Evolutionary conservation across 1,140 invertebrate genomes (phyloP).

Genomic region (Drosophila saltans): DNA sequence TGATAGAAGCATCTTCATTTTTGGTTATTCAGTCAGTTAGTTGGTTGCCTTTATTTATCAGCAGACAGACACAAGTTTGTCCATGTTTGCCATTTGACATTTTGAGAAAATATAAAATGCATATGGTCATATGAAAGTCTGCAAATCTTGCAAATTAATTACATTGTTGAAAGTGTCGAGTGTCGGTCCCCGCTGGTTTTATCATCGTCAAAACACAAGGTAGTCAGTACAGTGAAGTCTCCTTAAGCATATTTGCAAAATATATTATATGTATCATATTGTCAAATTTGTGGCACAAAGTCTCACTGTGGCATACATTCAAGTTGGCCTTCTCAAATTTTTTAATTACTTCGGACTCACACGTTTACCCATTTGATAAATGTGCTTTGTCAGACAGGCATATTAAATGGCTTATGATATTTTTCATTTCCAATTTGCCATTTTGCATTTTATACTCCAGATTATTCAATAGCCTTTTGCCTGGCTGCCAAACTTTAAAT

Average conservation of each 20-base stretch:
- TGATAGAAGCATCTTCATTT: background rate
- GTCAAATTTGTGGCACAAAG: background rate
- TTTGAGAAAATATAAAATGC: slow-evolving; percentile 29
- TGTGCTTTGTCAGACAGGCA: slow-evolving; percentile 7
- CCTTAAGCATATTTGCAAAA: too few species aligned
- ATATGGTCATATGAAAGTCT: slow-evolving; percentile 27
- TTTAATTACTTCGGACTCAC: slow-evolving; percentile 6
- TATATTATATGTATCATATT: background rate
- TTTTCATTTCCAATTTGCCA: background rate
- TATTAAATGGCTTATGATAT: slow-evolving; percentile 8
- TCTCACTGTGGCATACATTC: background rate
- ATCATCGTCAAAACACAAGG: background rate
- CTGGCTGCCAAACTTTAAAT: background rate
- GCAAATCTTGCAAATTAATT: slow-evolving; percentile 46
- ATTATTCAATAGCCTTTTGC: slow-evolving; percentile 8
- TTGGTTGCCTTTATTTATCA: slow-evolving; percentile 26
- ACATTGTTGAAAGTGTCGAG: slow-evolving; percentile 46
- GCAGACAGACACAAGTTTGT: slow-evolving; percentile 21
- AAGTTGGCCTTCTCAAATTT: background rate
- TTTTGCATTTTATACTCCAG: slow-evolving; percentile 3
- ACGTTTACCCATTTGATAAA: slow-evolving; percentile 19
- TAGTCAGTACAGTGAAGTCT: background rate
- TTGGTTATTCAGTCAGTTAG: background rate
- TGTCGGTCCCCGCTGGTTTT: background rate
- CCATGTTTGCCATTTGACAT: slow-evolving; percentile 16